Conservation (phyloP, 2,113 vertebrate species). For the Aleadryas rufinucha region DNA sequence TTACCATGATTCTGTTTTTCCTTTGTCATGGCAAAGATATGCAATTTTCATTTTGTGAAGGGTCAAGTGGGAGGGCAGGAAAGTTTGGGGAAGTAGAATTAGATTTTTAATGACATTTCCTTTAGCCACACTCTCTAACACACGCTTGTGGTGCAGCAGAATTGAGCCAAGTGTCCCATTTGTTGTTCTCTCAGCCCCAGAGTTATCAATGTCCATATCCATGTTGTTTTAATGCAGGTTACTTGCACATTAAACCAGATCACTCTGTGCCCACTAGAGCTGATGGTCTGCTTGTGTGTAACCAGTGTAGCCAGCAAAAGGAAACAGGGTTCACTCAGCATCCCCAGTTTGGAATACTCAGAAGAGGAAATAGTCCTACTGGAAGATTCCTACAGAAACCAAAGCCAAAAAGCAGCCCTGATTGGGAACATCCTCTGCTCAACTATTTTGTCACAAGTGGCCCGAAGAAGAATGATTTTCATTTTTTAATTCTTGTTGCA, state of each 20-base stretch:
- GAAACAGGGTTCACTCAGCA: neutral
- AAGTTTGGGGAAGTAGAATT: neutral
- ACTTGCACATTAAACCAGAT: neutral
- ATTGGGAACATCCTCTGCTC: neutral
- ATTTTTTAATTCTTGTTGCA: neutral
- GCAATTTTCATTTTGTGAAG: neutral
- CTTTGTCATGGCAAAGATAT: neutral
- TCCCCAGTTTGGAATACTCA: neutral
- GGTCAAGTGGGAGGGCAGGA: neutral
- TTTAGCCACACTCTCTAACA: neutral
- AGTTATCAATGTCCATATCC: neutral
- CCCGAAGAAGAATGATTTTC: neutral
- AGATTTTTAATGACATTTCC: neutral
- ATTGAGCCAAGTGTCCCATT: neutral
- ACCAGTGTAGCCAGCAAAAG: neutral
- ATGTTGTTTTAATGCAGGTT: neutral
- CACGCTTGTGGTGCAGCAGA: neutral
- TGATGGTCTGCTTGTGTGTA: neutral
- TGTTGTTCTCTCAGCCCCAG: neutral
- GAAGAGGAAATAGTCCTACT: neutral
- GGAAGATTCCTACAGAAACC: neutral
- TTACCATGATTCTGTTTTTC: neutral
- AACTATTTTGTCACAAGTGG: neutral
- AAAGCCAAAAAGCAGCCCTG: neutral
- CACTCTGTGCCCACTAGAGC: neutral